phyloP scores from a whole-genome alignment of 2,888 invertebrate species.

The Chromoteleia sp. region DNA sequence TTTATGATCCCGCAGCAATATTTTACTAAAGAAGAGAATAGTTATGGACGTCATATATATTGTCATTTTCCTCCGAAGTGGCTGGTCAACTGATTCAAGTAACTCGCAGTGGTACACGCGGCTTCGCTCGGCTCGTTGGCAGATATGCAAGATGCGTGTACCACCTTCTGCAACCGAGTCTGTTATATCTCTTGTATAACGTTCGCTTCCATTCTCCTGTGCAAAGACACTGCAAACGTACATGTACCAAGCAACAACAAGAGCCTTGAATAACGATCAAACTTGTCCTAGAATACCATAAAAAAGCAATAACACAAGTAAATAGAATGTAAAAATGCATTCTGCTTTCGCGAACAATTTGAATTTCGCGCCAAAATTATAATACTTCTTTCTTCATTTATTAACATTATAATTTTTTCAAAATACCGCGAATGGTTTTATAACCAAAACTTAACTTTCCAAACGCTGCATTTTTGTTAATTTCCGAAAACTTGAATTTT shows the following conservation, averaged over 20 bases:
- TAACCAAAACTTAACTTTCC: too few species aligned
- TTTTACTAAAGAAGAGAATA: constrained; percentile 36
- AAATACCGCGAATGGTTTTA: too few species aligned
- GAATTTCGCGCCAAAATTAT: constrained; percentile 13
- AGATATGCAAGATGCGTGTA: constrained; percentile 70
- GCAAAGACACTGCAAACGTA: constrained; percentile 62
- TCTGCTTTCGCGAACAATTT: constrained; percentile 2
- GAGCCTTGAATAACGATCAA: constrained; percentile 64
- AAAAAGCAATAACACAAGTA: constrained; percentile 51
- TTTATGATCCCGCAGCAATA: constrained; percentile 30
- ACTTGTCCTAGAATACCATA: constrained; percentile 55
- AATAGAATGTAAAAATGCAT: constrained; percentile 35
- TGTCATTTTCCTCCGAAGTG: constrained; percentile 61
- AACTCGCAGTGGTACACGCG: constrained; percentile 54
- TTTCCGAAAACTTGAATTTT: too few species aligned
- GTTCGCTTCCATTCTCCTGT: constrained; percentile 64
- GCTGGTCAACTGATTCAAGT: constrained; percentile 54
- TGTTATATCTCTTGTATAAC: constrained; percentile 64
- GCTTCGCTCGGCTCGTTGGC: constrained; percentile 63
- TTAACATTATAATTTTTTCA: too few species aligned
- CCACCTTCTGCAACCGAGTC: constrained; percentile 56
- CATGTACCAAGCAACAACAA: constrained; percentile 58
- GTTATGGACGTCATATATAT: constrained; percentile 53
- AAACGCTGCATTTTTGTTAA: too few species aligned
- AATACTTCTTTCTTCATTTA: not conserved